Evolutionary conservation across 2,113 vertebrate genomes (phyloP).

Genomic region (Anoura caudifer): DNA sequence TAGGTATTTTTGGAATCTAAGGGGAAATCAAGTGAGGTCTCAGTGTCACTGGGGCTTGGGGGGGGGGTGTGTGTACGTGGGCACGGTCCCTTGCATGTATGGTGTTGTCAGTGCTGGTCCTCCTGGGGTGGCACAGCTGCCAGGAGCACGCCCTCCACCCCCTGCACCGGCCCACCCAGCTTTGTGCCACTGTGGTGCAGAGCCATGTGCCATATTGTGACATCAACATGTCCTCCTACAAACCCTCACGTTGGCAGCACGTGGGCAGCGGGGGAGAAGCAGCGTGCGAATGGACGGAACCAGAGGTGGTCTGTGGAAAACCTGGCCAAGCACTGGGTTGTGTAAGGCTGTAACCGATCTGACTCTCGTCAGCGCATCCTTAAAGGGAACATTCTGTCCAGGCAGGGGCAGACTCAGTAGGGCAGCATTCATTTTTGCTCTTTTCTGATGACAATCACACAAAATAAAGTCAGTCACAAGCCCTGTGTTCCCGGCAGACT

Average conservation of each 20-base stretch:
- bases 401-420: no score
- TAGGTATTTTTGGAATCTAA: not conserved
- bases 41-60: not conserved
- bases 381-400: not conserved
- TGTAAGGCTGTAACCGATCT: not conserved
- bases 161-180: not conserved
- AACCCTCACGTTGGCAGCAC: not conserved
- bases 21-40: not conserved
- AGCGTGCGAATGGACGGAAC: not conserved
- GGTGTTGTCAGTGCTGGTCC: not conserved
- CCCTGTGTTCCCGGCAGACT: not conserved
- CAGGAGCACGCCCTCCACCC: no score
- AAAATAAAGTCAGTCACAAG: not conserved
- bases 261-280: not conserved
- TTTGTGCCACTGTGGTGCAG: accelerated
- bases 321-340: accelerated
- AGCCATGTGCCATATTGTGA: not conserved
- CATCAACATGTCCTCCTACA: accelerated
- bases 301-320: not conserved
- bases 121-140: not conserved
- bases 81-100: accelerated
- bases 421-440: not conserved
- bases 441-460: not conserved
- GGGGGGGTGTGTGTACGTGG: accelerated
- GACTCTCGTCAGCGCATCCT: not conserved